Evolutionary conservation across 2,113 vertebrate genomes (phyloP).

Genomic region (Syrrhaptes paradoxus): DNA sequence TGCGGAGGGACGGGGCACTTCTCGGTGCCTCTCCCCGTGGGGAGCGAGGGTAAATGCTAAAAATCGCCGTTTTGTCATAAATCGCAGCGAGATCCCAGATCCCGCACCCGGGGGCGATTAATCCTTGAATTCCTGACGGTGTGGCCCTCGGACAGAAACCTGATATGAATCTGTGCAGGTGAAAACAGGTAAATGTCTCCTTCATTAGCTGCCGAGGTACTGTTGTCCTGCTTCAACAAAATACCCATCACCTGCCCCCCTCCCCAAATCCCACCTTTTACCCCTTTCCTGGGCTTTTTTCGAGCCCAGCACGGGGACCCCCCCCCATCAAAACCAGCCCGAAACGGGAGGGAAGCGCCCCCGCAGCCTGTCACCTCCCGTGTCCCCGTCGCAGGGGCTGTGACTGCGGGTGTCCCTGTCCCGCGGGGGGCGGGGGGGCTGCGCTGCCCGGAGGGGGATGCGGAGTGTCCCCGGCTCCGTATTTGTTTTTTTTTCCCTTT

Average conservation of each 20-base stretch:
- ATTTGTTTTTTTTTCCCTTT: background rate
- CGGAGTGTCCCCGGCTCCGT: fast-evolving
- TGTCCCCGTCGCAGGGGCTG: background rate
- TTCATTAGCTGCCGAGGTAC: background rate
- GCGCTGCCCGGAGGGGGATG: background rate
- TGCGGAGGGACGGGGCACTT: background rate
- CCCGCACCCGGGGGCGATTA: background rate
- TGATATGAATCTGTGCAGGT: background rate
- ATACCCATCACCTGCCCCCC: background rate
- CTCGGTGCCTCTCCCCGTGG: background rate
- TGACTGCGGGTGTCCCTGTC: too few relatives aligned
- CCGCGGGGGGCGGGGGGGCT: too few relatives aligned
- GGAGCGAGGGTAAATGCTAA: background rate
- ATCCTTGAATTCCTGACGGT: background rate
- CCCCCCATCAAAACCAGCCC: background rate
- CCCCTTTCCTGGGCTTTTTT: background rate
- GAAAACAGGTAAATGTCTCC: background rate
- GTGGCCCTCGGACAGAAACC: background rate
- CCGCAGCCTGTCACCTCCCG: background rate
- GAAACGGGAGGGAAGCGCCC: background rate
- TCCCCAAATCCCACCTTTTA: background rate
- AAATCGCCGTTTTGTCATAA: background rate
- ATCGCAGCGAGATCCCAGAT: background rate
- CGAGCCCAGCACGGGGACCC: background rate
- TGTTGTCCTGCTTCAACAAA: background rate